phyloP scores from a whole-genome alignment of 2,113 vertebrate genomes.

The Sinosuthora webbiana region DNA sequence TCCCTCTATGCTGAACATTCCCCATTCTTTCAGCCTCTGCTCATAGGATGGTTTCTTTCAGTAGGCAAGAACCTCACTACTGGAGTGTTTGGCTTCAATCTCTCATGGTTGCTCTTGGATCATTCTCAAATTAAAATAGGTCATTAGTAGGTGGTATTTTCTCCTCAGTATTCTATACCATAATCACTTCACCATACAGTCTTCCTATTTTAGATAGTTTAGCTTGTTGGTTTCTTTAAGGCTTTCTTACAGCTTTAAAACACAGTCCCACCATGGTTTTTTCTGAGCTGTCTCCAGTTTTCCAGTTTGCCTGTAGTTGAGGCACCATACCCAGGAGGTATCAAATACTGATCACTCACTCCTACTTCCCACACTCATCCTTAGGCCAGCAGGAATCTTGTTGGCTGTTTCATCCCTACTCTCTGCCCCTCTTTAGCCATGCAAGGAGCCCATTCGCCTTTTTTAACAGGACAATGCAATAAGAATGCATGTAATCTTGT shows the following conservation, averaged over 20 bases:
- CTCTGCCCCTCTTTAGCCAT: neutral
- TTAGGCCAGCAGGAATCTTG: neutral
- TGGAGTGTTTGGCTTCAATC: neutral
- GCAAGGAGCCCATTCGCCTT: neutral
- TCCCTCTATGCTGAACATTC: neutral
- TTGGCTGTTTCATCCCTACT: neutral
- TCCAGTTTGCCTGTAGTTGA: neutral
- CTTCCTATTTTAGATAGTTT: neutral
- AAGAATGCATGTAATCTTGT: neutral
- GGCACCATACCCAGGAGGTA: fast-evolving
- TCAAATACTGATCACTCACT: neutral
- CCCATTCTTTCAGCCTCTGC: neutral
- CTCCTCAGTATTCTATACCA: neutral
- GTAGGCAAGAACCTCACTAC: neutral
- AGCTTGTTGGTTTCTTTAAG: neutral
- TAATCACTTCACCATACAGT: neutral
- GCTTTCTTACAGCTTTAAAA: neutral
- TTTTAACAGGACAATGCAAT: neutral
- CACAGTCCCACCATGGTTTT: neutral
- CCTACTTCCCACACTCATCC: neutral
- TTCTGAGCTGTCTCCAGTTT: neutral
- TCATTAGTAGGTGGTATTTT: neutral
- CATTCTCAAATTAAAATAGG: neutral
- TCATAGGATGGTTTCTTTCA: neutral
- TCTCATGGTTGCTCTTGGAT: neutral